A percentile compares a stretch with the other conserved stretches of the same genome.
These are phyloP conservation scores for Pantala flavescens DNA, from an alignment of 1,140 invertebrate genomes.

Conservation along the genomic window DNA sequence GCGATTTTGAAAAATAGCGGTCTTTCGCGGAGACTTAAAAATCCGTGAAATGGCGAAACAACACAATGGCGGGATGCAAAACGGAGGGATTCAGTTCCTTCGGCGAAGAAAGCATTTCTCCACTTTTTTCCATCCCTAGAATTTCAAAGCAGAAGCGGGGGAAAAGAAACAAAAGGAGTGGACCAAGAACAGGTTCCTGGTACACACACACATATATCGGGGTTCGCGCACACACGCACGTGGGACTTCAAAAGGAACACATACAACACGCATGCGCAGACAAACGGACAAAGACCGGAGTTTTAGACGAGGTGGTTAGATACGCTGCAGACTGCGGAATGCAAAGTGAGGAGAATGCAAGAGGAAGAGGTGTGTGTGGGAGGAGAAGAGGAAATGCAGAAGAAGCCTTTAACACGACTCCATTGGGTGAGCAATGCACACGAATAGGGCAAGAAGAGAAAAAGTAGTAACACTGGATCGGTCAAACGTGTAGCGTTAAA, in stretches of 20 bases:
- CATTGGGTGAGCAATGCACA: too few relatives aligned
- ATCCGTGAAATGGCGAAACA: too few relatives aligned
- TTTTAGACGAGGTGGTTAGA: not conserved
- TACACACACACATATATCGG: not conserved
- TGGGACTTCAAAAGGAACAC: not conserved
- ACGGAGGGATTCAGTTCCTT: too few relatives aligned
- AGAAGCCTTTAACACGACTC: not conserved
- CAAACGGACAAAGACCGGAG: not conserved
- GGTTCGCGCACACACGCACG: not conserved
- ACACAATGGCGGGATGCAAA: too few relatives aligned
- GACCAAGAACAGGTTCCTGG: not conserved
- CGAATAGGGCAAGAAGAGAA: too few relatives aligned
- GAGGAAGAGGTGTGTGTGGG: too few relatives aligned
- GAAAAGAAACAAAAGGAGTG: not conserved
- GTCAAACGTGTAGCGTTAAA: too few relatives aligned
- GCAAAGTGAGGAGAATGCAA: not conserved
- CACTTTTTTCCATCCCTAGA: too few relatives aligned
- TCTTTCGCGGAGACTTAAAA: too few relatives aligned
- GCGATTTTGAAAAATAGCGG: too few relatives aligned
- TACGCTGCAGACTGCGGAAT: not conserved
- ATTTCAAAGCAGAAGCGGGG: not conserved
- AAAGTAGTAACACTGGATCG: too few relatives aligned
- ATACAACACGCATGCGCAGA: not conserved
- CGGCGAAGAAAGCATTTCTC: too few relatives aligned
- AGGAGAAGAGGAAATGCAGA: not conserved